Conservation (phyloP, 2,888 invertebrate species). For the Pimpla rufipes region DNA sequence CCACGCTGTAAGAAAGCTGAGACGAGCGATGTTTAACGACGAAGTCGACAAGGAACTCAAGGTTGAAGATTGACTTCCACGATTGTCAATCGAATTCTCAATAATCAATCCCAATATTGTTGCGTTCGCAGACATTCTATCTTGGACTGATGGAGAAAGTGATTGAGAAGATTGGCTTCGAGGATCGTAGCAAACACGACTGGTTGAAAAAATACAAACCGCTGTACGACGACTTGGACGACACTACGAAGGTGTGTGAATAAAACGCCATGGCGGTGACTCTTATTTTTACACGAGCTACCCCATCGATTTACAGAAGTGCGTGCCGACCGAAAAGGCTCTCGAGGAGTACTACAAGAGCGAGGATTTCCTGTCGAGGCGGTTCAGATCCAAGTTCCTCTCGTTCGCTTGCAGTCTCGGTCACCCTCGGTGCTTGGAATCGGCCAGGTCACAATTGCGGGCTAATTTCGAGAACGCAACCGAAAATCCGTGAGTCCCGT, state of each 20-base stretch:
- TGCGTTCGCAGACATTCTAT: constrained; percentile 58
- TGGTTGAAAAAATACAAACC: constrained; percentile 61
- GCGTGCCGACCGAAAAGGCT: constrained; percentile 55
- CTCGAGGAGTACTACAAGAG: constrained; percentile 46
- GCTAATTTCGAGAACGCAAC: constrained; percentile 63
- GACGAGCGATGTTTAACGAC: constrained; percentile 53
- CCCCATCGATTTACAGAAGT: constrained; percentile 40
- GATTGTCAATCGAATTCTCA: neutral
- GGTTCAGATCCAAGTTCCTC: constrained; percentile 78
- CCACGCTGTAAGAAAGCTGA: constrained; percentile 52
- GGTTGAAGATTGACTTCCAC: constrained; percentile 37
- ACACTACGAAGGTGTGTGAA: constrained; percentile 45
- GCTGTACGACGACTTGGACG: constrained; percentile 45
- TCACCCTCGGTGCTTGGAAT: constrained; percentile 81
- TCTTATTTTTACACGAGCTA: neutral
- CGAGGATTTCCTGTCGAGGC: constrained; percentile 78
- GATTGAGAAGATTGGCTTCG: constrained; percentile 62
- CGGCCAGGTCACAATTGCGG: constrained; percentile 73
- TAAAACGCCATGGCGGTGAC: neutral
- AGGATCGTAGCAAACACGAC: constrained; percentile 63
- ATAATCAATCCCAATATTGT: no score
- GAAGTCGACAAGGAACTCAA: constrained; percentile 58
- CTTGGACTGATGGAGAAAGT: constrained; percentile 65
- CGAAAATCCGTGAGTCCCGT: constrained; percentile 67
- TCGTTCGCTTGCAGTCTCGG: constrained; percentile 84